These are phyloP conservation scores for Emmelina monodactyla DNA, from an alignment of 2,888 invertebrate species.

Conservation along the genomic window DNA sequence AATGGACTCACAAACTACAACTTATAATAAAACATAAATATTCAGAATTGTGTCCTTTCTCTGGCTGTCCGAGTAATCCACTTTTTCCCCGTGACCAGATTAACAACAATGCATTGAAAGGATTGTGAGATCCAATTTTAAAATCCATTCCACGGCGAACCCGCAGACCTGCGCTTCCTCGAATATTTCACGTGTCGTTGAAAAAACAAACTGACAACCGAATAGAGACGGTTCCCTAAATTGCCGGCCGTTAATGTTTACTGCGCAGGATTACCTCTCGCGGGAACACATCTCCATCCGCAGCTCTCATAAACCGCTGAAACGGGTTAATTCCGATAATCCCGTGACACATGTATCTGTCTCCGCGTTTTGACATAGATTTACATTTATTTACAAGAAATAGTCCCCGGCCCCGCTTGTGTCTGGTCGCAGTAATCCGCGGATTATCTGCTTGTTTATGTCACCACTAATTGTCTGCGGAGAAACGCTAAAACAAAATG, in stretches of 20 bases:
- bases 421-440: slow-evolving; percentile 49
- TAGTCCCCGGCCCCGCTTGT: slow-evolving; percentile 40
- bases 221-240: slow-evolving; percentile 32
- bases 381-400: slow-evolving; percentile 65
- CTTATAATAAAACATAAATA: slow-evolving; percentile 37
- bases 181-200: not conserved
- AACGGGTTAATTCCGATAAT: slow-evolving; percentile 61
- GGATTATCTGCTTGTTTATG: slow-evolving; percentile 59
- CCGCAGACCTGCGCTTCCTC: slow-evolving; percentile 12
- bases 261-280: slow-evolving; percentile 42
- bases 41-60: slow-evolving; percentile 32
- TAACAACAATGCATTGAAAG: slow-evolving; percentile 23
- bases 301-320: slow-evolving; percentile 46
- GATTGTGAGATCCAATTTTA: slow-evolving; percentile 24
- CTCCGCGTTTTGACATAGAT: slow-evolving; percentile 63
- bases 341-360: slow-evolving; percentile 61
- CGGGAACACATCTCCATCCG: slow-evolving; percentile 47
- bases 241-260: slow-evolving; percentile 34
- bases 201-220: slow-evolving; percentile 33
- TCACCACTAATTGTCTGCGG: slow-evolving; percentile 36
- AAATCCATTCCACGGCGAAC: slow-evolving; percentile 17
- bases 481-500: slow-evolving; percentile 39
- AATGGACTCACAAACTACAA: slow-evolving; percentile 28
- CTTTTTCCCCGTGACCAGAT: slow-evolving; percentile 22
- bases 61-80: slow-evolving; percentile 24